Conservation (phyloP, 2,888 invertebrate species). For the Mayetiola destructor region DNA sequence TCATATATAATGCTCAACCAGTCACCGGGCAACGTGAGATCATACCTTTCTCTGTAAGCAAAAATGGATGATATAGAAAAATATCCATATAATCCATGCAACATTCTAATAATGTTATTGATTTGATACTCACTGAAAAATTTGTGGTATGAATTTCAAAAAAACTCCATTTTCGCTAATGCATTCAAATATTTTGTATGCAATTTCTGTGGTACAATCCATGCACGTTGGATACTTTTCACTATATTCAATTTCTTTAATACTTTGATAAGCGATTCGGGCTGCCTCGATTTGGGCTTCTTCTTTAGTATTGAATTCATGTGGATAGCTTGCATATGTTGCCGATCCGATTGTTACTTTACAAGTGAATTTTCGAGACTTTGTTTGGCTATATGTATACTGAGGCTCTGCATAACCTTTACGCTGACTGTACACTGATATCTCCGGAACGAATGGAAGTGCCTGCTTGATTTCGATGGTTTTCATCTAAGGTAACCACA, state of each 20-base stretch:
- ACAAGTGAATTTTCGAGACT: background rate
- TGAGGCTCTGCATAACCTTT: slow-evolving; percentile 24
- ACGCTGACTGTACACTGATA: slow-evolving; percentile 24
- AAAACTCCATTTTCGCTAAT: slow-evolving; percentile 43
- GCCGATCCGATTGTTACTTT: background rate
- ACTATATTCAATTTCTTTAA: slow-evolving; percentile 23
- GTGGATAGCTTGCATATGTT: slow-evolving; percentile 30
- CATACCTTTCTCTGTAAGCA: slow-evolving; percentile 41
- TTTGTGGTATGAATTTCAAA: slow-evolving; percentile 41
- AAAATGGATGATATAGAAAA: slow-evolving; percentile 14
- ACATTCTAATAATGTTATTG: background rate
- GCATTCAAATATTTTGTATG: slow-evolving; percentile 26
- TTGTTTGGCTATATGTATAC: slow-evolving; percentile 23
- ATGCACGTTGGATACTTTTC: slow-evolving; percentile 25
- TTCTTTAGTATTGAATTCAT: slow-evolving; percentile 25
- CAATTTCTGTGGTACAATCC: slow-evolving; percentile 26
- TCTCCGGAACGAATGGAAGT: background rate
- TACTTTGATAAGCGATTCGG: slow-evolving; percentile 27
- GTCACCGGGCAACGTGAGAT: slow-evolving; percentile 51
- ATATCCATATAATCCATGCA: background rate
- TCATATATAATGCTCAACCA: slow-evolving; percentile 50
- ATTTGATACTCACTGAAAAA: slow-evolving; percentile 36
- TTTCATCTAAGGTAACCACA: background rate
- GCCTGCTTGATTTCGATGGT: background rate
- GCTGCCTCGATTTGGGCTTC: slow-evolving; percentile 28